Base-by-base conservation (phyloP, 2,888 invertebrate species). In the Corythucha ciliata region DNA sequence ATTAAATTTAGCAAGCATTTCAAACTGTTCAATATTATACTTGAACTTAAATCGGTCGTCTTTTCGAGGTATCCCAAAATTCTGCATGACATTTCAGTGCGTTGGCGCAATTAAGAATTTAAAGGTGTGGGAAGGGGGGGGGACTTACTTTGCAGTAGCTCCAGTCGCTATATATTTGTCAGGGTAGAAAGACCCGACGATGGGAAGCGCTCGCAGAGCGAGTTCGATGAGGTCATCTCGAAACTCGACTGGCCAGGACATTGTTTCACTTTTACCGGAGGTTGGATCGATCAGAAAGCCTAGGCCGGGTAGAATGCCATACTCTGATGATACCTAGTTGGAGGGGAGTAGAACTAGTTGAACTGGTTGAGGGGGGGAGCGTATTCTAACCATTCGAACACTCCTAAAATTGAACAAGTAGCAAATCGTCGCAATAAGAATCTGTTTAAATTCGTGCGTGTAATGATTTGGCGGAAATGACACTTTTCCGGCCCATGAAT, bases 371-470 rank as follows among this genome's bases (percentile, higher is more conserved):
- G 29, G 8, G 29, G 29, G 10, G 29, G n/a, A 29, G 29, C 25
- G n/a, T 16, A 24, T 27, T 26, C 53, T 44, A 29, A 50, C 54
- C 24, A 50, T 27, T 29, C 44, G 26, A 8, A 46, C 34, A 10
- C 41, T 44, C 16, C 29, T 18, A n/a, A 41, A 20, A 20, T 48
- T 47, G 25, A 42, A 48, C 40, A 53, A 24, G 20, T 37, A 16
- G 26, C 46, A 46, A 7, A 55, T 18, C 21, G 29, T 29, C 10
- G 46, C 21, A 21, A 54, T 44, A 12, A 56, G 32, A n/a, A 51
- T 37, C 40, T 54, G 51, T 40, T 54, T 56, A 2, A 56, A 52
- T 21, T 50, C 26, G 3, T 52, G 39, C 20, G 52, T 48, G 4
- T 49, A 36, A 14, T 12, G 6, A 7, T 29, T 48, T 3, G 52